These are phyloP conservation scores for Pachypeltis micranthus DNA, from an alignment of 1,140 invertebrate genomes.

Conservation along the genomic window DNA sequence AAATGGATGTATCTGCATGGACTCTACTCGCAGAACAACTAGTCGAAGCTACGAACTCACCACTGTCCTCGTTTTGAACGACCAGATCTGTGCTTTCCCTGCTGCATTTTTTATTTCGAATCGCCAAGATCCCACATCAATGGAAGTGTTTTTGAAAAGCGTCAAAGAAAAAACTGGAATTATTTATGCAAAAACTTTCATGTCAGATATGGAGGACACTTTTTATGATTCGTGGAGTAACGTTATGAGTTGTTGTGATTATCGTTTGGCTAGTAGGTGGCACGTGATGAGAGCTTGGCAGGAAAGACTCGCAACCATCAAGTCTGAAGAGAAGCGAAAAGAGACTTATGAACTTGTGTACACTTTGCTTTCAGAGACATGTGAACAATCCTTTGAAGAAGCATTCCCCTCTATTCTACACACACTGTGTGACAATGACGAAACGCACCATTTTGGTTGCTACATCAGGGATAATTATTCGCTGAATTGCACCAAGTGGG, in stretches of 20 bases:
- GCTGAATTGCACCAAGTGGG: neutral
- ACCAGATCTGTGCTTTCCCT: neutral
- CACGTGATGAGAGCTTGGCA: neutral
- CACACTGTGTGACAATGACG: neutral
- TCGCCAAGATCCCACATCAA: neutral
- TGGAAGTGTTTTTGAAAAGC: neutral
- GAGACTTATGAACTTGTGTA: neutral
- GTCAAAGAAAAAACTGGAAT: neutral
- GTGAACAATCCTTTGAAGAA: neutral
- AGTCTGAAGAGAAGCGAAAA: neutral
- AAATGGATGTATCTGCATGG: neutral
- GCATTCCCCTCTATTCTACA: neutral
- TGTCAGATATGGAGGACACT: neutral
- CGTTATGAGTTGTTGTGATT: neutral
- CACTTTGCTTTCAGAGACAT: neutral
- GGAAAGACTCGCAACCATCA: neutral
- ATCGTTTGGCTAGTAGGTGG: neutral
- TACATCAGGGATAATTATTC: neutral
- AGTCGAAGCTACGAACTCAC: neutral
- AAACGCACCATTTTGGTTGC: neutral
- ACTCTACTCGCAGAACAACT: neutral
- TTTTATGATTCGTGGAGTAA: neutral
- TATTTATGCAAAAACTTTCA: neutral
- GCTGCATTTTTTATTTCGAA: neutral
- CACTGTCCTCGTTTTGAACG: neutral